Conservation (phyloP, 1,140 invertebrate species). For the Bombyx mandarina region DNA sequence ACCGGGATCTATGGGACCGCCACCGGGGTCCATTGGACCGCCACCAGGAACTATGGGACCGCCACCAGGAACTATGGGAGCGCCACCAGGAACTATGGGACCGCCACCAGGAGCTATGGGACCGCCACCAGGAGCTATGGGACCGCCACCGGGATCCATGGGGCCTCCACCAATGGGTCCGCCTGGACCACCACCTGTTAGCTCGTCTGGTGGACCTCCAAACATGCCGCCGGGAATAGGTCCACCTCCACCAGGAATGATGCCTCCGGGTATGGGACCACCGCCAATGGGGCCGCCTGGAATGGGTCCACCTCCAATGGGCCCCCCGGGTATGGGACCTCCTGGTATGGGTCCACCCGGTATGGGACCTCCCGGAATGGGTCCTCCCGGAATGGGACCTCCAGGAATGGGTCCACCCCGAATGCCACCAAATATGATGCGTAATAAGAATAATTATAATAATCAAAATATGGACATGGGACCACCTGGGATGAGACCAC, state of each 20-base stretch:
- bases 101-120: slow-evolving; percentile 44
- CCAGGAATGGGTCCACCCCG: slow-evolving; percentile 34
- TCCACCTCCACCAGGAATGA: slow-evolving; percentile 36
- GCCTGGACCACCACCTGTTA: slow-evolving; percentile 38
- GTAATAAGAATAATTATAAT: slow-evolving; percentile 26
- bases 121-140: slow-evolving; percentile 45
- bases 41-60: slow-evolving; percentile 43
- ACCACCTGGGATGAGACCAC: slow-evolving; percentile 39
- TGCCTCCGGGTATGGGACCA: slow-evolving; percentile 32
- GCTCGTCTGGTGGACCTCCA: slow-evolving; percentile 22
- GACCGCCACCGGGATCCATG: slow-evolving; percentile 43
- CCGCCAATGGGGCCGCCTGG: slow-evolving; percentile 46
- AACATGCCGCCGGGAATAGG: slow-evolving; percentile 20
- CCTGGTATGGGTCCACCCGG: slow-evolving; percentile 38
- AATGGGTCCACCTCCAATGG: slow-evolving; percentile 19
- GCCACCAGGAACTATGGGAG: slow-evolving; percentile 30
- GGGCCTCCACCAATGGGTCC: slow-evolving; percentile 37
- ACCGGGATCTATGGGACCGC: slow-evolving; percentile 37
- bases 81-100: slow-evolving; percentile 46
- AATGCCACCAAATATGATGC: slow-evolving; percentile 30
- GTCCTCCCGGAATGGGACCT: slow-evolving; percentile 32
- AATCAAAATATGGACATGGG: slow-evolving; percentile 45
- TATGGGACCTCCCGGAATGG: slow-evolving; percentile 27
- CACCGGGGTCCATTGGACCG: slow-evolving; percentile 47
- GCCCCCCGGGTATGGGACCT: slow-evolving; percentile 19